Base-by-base conservation (phyloP, 1,140 invertebrate genomes). In the Drosophila kikkawai region DNA sequence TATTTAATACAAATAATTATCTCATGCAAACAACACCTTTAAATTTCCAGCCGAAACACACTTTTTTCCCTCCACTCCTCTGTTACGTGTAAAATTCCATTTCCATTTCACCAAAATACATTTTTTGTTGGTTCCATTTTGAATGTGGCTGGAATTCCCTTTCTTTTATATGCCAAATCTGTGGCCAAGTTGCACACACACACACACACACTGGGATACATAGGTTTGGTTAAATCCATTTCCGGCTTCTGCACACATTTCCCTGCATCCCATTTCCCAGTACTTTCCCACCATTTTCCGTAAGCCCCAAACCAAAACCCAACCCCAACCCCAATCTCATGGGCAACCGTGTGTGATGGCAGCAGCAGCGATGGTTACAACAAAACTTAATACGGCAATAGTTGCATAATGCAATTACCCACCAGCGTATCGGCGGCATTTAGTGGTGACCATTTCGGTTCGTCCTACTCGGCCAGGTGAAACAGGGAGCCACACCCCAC, bases 351-450 rank as follows among this genome's bases (percentile, higher is more conserved):
- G 34, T 75, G 55, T 75, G 47, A 76, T 26, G 59, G 48, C 58
- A 44, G 41, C 45, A 42, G 50, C 32, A 50, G 26, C 69, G 83
- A 83, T 70, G 69, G 84, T 84, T 82, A 80, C 68, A 66, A 75
- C 77, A 78, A 88, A 88, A 90, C 85, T 88, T 88, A 88, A 84
- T 88, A 88, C 65, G 65, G 85, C 79, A 81, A 90, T 91, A 90
- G 85, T 90, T 90, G 85, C 71, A 90, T 90, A 90, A 90, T 90
- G 81, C 86, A 90, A 90, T 90, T 90, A 90, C 81, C 86, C 75
- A 69, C 79, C 67, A 74, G 50, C 85, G 82, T 90, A 85, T 88
- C 78, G 85, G 70, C 85, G 60, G 61, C 58, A 74, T 74, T 74
- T 74, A 74, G 70, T 73, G 77, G 67, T 26, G 75, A 57, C 36